Base-by-base conservation (phyloP, 2,797 vertebrate genomes). In the Leptodactylus fallax region DNA sequence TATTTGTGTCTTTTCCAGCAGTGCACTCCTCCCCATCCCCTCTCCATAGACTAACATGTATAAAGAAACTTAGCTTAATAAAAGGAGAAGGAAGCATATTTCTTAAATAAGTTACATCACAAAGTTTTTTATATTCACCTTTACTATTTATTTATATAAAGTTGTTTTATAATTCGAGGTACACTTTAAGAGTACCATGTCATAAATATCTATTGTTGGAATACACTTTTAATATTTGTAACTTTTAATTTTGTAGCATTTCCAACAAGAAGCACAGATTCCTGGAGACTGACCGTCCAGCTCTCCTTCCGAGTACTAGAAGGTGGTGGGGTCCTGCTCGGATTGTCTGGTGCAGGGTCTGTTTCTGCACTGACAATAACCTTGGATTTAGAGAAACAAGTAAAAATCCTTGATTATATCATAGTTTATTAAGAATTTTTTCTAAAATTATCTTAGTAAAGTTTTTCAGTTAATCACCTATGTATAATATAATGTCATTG, bases 301-400 rank as follows among this genome's bases (percentile, higher is more conserved):
- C 67, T 91, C 55, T 71, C 65, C 7, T 88, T 91, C 78, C 76
- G 85, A 51, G 87, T 89, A n/a, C 45, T 86, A 12, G 79, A 80
- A 10, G 63, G 79, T 65, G 80, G 71, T 45, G 90, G 90, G 14
- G n/a, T 90, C n/a, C 51, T 91, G 21, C 72, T 90, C 63, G 67
- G 79, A 60, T 21, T 91, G 53, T 23, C 56, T 69, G 88, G 88
- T n/a, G 60, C 69, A 3, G 72, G 49, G n/a, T 88, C 63, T 9
- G 72, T 81, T 55, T 17, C 72, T 10, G 56, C 85, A 21, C 61
- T 90, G 60, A 79, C 67, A 19, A 58, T 91, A 25, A 60, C 51
- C 53, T 60, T 89, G 77, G 67, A 90, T 69, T 45, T 55, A 16
- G 71, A 81, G 23, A 85, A 87, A 47, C 78, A 85, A 87, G 90